Evolutionary conservation across 2,797 vertebrate species (phyloP).

Genomic region (Acanthurus leucopareius): DNA sequence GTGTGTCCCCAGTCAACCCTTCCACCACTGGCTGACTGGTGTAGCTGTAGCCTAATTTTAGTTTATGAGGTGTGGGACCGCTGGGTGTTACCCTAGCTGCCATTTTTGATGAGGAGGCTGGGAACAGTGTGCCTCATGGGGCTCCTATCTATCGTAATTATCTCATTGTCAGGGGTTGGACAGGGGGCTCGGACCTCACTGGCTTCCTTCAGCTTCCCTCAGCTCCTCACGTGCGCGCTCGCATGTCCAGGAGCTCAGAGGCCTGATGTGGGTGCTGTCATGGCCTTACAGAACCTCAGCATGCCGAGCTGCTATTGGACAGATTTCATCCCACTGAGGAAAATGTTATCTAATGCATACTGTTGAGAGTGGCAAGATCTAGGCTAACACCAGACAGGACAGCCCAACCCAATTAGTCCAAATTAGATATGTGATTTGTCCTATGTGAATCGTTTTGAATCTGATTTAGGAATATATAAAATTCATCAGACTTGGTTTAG

Average conservation of each 20-base stretch:
- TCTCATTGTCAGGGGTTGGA: slow-evolving; percentile 78
- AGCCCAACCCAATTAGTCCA: slow-evolving; percentile 78
- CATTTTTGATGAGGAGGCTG: slow-evolving; percentile 76
- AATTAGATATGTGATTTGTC: slow-evolving; percentile 64
- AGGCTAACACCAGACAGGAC: slow-evolving; percentile 75
- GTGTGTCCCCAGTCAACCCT: slow-evolving; percentile 69
- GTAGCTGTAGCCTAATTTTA: slow-evolving; percentile 80
- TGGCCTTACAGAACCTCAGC: slow-evolving; percentile 65
- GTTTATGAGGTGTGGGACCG: slow-evolving; percentile 83
- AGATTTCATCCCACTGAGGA: slow-evolving; percentile 65
- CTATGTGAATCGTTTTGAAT: slow-evolving; percentile 51
- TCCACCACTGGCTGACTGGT: slow-evolving; percentile 71
- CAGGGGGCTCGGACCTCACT: slow-evolving; percentile 76
- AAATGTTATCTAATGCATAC: slow-evolving; percentile 78
- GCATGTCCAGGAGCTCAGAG: slow-evolving; percentile 55
- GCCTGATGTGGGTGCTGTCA: slow-evolving; percentile 27
- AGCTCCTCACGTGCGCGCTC: slow-evolving; percentile 70
- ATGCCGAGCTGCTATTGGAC: slow-evolving; percentile 66
- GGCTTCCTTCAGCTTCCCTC: slow-evolving; percentile 60
- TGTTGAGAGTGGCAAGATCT: slow-evolving; percentile 72
- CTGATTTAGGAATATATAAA: slow-evolving; percentile 11
- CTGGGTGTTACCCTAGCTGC: slow-evolving; percentile 83
- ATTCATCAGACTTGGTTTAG: slow-evolving; percentile 37
- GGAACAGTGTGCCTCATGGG: slow-evolving; percentile 67
- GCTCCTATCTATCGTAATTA: slow-evolving; percentile 80